A percentile compares a stretch with the other conserved stretches of the same genome.
Conservation (phyloP, 2,888 invertebrate genomes). For the Junonia oenone region DNA sequence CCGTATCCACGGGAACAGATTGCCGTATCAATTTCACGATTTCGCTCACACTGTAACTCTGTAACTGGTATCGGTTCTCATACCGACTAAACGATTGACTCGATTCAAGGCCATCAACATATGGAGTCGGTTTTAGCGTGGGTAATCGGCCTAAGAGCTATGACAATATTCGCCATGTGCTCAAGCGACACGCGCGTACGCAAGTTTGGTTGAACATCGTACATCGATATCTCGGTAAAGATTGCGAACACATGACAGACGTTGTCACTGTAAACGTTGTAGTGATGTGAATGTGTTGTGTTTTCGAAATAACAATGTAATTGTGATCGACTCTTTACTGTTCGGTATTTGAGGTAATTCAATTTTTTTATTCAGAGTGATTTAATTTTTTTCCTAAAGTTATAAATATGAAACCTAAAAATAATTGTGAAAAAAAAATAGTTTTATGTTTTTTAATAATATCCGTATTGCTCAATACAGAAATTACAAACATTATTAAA, state of each 20-base stretch:
- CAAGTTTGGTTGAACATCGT: conserved; percentile 22
- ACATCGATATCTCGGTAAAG: conserved; percentile 22
- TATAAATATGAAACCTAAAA: too few species aligned
- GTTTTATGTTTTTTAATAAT: background rate
- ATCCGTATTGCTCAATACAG: too few species aligned
- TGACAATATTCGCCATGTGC: conserved; percentile 68
- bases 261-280: conserved; percentile 8
- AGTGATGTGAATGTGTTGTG: conserved; percentile 8
- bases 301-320: conserved; percentile 21
- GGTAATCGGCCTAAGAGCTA: conserved; percentile 34
- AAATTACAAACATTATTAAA: background rate
- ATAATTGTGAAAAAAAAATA: too few species aligned
- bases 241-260: conserved; percentile 18
- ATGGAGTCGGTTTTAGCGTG: conserved; percentile 36
- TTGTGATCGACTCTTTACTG: conserved; percentile 13
- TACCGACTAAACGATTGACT: conserved; percentile 35
- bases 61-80: conserved; percentile 42
- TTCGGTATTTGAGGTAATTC: background rate
- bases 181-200: conserved; percentile 31
- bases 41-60: conserved; percentile 34
- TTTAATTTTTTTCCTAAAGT: background rate
- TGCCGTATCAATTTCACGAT: conserved; percentile 27
- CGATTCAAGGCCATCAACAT: conserved; percentile 58
- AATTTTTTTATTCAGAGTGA: background rate
- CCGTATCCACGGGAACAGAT: background rate